phyloP scores from a whole-genome alignment of 2,113 vertebrate species.

The Plecotus auritus region DNA sequence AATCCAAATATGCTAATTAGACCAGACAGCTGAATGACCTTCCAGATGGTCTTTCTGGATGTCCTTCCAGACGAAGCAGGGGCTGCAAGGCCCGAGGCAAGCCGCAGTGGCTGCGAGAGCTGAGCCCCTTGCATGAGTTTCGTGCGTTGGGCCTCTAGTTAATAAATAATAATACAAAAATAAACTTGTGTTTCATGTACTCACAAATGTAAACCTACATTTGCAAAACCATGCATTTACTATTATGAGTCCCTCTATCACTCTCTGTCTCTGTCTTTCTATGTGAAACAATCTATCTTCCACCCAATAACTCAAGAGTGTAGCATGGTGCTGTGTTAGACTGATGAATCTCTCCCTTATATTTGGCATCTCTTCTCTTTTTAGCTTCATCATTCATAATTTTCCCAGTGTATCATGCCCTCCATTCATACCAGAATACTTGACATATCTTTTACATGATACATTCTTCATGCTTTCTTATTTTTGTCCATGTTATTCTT shows the following conservation, averaged over 20 bases:
- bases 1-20: no score
- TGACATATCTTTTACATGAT: neutral
- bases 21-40: no score
- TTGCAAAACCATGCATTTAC: neutral
- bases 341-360: neutral
- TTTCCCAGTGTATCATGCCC: neutral
- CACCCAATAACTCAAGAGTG: neutral
- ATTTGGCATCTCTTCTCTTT: neutral
- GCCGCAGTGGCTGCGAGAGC: no score
- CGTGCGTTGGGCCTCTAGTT: no score
- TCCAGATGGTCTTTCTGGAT: no score
- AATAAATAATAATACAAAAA: no score
- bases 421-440: neutral
- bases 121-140: no score
- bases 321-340: neutral
- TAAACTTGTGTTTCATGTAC: neutral
- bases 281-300: neutral
- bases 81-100: no score
- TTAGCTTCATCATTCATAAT: neutral
- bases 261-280: neutral
- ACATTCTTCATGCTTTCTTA: neutral
- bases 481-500: neutral
- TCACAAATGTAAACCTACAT: neutral
- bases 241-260: neutral
- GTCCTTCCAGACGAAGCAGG: no score